A percentile compares a stretch with the other conserved stretches of the same genome.
These are phyloP conservation scores for Atherinomorus stipes DNA, from an alignment of 2,113 vertebrate genomes.

Conservation along the genomic window DNA sequence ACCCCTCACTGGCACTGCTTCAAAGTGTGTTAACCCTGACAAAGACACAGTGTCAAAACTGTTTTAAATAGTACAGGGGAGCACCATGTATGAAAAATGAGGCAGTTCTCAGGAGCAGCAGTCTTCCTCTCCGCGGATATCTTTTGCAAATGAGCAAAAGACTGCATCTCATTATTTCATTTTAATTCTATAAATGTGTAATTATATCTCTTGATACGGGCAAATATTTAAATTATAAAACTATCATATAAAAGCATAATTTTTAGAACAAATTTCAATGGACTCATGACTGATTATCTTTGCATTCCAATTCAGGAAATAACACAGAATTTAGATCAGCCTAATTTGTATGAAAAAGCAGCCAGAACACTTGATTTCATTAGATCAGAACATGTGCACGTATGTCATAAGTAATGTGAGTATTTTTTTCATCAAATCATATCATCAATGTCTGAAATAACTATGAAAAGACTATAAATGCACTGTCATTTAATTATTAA, in stretches of 20 bases:
- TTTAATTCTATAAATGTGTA: slow-evolving; percentile 28
- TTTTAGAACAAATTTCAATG: neutral
- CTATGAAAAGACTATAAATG: too few relatives aligned
- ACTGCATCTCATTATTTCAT: neutral
- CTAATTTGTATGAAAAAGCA: too few relatives aligned
- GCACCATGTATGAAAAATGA: slow-evolving; percentile 8
- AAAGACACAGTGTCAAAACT: slow-evolving; percentile 49
- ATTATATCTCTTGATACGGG: neutral
- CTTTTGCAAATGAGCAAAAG: slow-evolving; percentile 8
- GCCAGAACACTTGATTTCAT: too few relatives aligned
- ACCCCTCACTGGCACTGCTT: slow-evolving; percentile 11
- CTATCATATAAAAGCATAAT: neutral
- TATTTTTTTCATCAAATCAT: too few relatives aligned
- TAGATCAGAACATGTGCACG: too few relatives aligned
- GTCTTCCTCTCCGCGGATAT: slow-evolving; percentile 2
- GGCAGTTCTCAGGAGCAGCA: slow-evolving; percentile 19
- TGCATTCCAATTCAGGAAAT: too few relatives aligned
- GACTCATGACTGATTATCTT: too few relatives aligned
- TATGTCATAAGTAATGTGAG: too few relatives aligned
- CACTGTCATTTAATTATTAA: too few relatives aligned
- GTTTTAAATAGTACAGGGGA: slow-evolving; percentile 42
- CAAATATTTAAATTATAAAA: neutral
- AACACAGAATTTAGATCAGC: too few relatives aligned
- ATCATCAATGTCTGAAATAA: too few relatives aligned
- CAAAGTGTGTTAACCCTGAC: slow-evolving; percentile 28